These are phyloP conservation scores for Monochamus alternatus DNA, from an alignment of 2,888 invertebrate genomes.

Conservation along the genomic window DNA sequence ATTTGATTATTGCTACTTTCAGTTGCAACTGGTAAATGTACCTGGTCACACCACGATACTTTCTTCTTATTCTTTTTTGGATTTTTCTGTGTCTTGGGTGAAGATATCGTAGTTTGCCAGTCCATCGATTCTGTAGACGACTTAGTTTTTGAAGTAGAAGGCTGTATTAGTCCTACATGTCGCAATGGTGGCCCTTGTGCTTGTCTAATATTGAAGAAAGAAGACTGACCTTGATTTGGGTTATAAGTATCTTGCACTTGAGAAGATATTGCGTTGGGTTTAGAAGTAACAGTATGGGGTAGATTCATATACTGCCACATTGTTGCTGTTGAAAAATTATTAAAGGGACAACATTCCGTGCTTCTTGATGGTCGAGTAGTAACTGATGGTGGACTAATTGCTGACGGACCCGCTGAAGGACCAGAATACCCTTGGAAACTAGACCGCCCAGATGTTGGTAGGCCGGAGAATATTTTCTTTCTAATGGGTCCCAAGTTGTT, in stretches of 20 bases:
- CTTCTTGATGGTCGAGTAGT: background rate
- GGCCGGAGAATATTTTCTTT: background rate
- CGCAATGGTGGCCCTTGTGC: background rate
- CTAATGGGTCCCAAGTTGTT: background rate
- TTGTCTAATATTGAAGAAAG: background rate
- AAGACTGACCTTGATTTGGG: background rate
- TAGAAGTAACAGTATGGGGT: background rate
- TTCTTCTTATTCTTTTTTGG: background rate
- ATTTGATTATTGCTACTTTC: background rate
- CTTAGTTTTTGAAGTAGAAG: background rate
- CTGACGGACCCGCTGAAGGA: background rate
- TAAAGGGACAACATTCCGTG: background rate
- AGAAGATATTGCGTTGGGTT: background rate
- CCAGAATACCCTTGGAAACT: background rate
- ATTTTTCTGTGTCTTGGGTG: background rate
- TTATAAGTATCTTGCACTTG: background rate
- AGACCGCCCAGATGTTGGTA: background rate
- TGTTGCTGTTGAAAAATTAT: background rate
- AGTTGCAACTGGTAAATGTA: background rate
- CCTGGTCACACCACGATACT: background rate
- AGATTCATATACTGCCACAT: conserved; percentile 4
- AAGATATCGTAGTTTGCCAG: background rate
- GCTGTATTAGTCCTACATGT: background rate
- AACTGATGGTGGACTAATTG: background rate
- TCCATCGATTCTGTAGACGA: background rate